phyloP scores from a whole-genome alignment of 23 tunicate species.

The Aplidium turbinatum region DNA sequence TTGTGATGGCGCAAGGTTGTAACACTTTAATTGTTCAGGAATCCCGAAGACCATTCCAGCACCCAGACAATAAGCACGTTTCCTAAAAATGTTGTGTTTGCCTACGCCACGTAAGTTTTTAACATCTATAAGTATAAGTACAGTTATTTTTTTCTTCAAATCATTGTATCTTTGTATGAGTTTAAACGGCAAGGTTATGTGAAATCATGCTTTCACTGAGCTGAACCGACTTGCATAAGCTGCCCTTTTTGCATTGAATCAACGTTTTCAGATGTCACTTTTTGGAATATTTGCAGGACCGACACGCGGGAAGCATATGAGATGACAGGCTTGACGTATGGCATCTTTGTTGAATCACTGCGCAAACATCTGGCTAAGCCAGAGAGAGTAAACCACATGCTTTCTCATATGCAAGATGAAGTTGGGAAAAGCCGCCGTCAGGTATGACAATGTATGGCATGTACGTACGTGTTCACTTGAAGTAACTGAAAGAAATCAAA shows the following conservation, averaged over 20 bases:
- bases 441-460: too few species aligned
- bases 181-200: too few species aligned
- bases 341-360: conserved; percentile 42
- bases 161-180: too few species aligned
- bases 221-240: background rate
- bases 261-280: background rate
- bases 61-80: too few species aligned
- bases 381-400: conserved; percentile 43
- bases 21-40: too few species aligned
- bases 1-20: too few species aligned
- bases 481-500: too few species aligned
- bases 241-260: background rate
- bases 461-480: too few species aligned
- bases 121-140: background rate
- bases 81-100: conserved; percentile 37
- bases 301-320: conserved; percentile 58
- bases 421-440: conserved; percentile 40
- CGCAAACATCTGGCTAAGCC: conserved; percentile 43
- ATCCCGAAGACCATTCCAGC: too few species aligned
- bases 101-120: conserved; percentile 51
- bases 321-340: conserved; percentile 18
- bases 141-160: too few species aligned
- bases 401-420: conserved; percentile 45
- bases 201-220: too few species aligned
- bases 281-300: conserved; percentile 14